A percentile compares a stretch with the other conserved stretches of the same genome.
These are phyloP conservation scores for Andinoacara biseriatus DNA, from an alignment of 2,113 vertebrate genomes.

Conservation along the genomic window DNA sequence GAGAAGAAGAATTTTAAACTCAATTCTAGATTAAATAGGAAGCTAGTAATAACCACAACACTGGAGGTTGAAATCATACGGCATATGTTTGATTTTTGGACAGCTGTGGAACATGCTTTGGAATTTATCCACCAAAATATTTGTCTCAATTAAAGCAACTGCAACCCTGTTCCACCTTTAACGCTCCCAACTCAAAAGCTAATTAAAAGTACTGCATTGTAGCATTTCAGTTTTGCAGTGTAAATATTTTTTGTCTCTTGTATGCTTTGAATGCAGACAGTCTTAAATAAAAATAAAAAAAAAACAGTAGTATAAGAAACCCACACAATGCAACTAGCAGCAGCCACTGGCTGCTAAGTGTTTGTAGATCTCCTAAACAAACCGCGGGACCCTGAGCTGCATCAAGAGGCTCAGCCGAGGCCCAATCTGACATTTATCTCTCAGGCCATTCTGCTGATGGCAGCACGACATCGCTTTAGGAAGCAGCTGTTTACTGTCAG, in stretches of 20 bases:
- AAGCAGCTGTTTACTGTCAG: conserved; percentile 83
- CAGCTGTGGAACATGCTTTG: background rate
- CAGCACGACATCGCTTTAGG: conserved; percentile 75
- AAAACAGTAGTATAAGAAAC: conserved; percentile 1
- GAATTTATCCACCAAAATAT: background rate
- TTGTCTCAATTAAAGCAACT: background rate
- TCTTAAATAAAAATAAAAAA: conserved; percentile 34
- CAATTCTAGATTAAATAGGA: too few relatives aligned
- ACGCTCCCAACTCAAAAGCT: background rate
- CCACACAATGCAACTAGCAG: conserved; percentile 3
- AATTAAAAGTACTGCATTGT: background rate
- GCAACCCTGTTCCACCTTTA: background rate
- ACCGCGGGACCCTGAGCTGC: conserved; percentile 68
- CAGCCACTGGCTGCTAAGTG: conserved; percentile 64
- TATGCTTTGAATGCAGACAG: background rate
- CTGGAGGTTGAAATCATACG: background rate
- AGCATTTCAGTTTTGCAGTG: background rate
- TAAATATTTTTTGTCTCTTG: background rate
- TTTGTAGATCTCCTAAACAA: conserved; percentile 72
- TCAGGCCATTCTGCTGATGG: conserved; percentile 79
- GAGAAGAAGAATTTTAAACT: too few relatives aligned
- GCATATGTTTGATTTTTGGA: background rate
- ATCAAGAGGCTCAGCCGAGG: conserved; percentile 75
- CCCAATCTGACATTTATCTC: conserved; percentile 86
- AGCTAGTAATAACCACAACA: background rate